phyloP scores from a whole-genome alignment of 1,140 invertebrate species.

The Drosophila asahinai region DNA sequence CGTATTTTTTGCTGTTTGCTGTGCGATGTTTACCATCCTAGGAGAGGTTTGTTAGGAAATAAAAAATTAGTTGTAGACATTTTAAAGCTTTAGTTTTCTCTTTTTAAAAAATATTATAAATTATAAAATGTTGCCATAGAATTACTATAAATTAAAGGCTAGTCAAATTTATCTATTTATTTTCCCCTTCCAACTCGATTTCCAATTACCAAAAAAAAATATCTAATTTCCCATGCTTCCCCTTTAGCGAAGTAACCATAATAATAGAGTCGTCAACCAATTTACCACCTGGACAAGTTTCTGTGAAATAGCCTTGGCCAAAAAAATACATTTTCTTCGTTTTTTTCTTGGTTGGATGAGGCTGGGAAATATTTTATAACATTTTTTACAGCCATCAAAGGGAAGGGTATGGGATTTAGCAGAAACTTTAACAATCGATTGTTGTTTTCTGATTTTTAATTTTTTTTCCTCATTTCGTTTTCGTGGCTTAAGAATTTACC shows the following conservation, averaged over 20 bases:
- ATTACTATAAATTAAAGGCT: background rate
- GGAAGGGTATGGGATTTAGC: background rate
- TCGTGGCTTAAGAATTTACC: conserved; percentile 23
- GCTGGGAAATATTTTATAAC: conserved; percentile 4
- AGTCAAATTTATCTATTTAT: background rate
- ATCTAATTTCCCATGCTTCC: background rate
- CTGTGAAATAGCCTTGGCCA: conserved; percentile 37
- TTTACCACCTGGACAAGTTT: conserved; percentile 4
- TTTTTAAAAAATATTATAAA: background rate
- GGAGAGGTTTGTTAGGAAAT: no score
- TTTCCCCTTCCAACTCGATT: background rate
- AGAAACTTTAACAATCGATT: conserved; percentile 37
- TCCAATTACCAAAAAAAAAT: background rate
- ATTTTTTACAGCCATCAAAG: conserved; percentile 34
- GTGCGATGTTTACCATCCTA: no score
- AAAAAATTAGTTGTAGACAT: background rate
- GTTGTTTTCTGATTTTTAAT: background rate
- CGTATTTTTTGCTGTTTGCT: no score
- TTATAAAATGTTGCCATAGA: background rate
- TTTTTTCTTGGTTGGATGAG: background rate
- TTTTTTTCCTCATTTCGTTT: conserved; percentile 3
- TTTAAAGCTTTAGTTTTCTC: background rate
- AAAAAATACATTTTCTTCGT: background rate
- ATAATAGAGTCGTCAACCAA: background rate
- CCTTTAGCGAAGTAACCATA: background rate